Evolutionary conservation across 2,888 invertebrate genomes (phyloP).

Genomic region (Chrysolina americana): DNA sequence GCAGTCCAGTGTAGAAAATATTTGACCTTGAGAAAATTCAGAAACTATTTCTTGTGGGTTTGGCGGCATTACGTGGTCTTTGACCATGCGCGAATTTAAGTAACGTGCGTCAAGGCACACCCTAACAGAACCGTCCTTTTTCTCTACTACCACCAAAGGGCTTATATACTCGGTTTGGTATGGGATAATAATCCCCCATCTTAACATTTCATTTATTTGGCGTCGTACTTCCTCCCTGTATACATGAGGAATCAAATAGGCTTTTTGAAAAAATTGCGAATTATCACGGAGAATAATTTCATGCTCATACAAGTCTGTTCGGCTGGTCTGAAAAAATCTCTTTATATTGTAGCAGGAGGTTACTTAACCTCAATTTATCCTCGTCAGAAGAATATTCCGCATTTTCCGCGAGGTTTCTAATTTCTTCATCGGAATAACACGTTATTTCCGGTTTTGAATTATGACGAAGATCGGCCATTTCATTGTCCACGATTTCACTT

Average conservation of each 20-base stretch:
- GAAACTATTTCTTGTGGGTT: slow-evolving; percentile 24
- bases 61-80: slow-evolving; percentile 39
- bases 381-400: too few relatives aligned
- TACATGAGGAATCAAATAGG: not conserved
- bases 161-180: not conserved
- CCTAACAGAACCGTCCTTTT: slow-evolving; percentile 37
- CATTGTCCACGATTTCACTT: too few relatives aligned
- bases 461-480: too few relatives aligned
- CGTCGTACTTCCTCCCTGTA: not conserved
- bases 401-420: too few relatives aligned
- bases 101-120: slow-evolving; percentile 45
- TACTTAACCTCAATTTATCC: too few relatives aligned
- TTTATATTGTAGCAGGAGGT: too few relatives aligned
- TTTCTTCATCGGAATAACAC: too few relatives aligned
- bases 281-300: not conserved
- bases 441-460: too few relatives aligned
- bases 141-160: not conserved
- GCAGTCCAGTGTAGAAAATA: slow-evolving; percentile 33
- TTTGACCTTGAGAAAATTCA: slow-evolving; percentile 25
- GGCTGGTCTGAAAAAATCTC: not conserved
- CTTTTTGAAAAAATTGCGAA: not conserved
- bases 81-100: slow-evolving; percentile 35
- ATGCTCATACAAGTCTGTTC: not conserved
- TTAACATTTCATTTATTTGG: not conserved
- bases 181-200: not conserved